Evolutionary conservation across 2,888 invertebrate genomes (phyloP).

Genomic region (Prenolepis imparis): DNA sequence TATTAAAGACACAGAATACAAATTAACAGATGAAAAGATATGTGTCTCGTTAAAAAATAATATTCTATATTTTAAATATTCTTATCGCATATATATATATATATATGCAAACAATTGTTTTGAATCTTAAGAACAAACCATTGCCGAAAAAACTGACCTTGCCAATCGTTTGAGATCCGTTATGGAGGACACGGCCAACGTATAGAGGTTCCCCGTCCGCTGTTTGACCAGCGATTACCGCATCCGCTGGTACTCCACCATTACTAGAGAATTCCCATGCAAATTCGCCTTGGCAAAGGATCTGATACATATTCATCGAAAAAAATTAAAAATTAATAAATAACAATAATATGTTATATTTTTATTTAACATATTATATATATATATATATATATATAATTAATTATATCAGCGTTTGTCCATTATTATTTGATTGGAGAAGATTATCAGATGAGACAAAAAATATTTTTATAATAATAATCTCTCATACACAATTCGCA

Average conservation of each 20-base stretch:
- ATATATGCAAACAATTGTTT: neutral
- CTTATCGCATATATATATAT: neutral
- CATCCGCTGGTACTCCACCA: constrained; percentile 89
- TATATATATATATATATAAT: neutral
- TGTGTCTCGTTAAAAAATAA: neutral
- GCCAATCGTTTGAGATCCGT: constrained; percentile 90
- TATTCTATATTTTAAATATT: neutral
- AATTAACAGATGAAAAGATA: neutral
- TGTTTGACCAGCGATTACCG: constrained; percentile 90
- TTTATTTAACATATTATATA: no score
- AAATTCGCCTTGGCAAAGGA: constrained; percentile 89
- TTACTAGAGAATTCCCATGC: constrained; percentile 89
- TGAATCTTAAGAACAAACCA: neutral
- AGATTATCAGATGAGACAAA: neutral
- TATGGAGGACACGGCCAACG: constrained; percentile 90
- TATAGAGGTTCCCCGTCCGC: constrained; percentile 90
- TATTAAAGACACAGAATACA: neutral
- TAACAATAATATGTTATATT: neutral
- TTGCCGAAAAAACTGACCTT: constrained; percentile 87
- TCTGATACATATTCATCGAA: constrained; percentile 83
- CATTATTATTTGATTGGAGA: neutral
- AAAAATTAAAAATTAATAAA: neutral
- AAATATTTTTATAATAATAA: constrained; percentile 13
- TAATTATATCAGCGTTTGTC: neutral
- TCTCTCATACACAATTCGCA: neutral